Percentiles rank a stretch among this genome's conserved stretches.
These are phyloP conservation scores for Pteria penguin DNA, from an alignment of 2,888 invertebrate species.

Conservation along the genomic window DNA sequence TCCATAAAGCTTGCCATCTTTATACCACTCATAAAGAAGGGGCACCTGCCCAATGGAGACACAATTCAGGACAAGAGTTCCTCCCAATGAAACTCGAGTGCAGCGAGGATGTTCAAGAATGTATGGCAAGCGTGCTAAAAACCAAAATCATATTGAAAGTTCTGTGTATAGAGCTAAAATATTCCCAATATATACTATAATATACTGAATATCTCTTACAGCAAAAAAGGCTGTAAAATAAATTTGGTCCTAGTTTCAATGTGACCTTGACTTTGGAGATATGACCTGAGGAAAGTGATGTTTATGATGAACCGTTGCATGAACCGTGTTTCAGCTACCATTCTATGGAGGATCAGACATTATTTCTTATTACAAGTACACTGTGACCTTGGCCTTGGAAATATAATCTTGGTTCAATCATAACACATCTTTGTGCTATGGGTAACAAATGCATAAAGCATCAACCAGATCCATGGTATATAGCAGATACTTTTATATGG, in stretches of 20 bases:
- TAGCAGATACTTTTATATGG: too few species aligned
- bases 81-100: conserved; percentile 23
- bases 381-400: neutral
- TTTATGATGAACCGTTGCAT: too few species aligned
- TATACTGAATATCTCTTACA: too few species aligned
- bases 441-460: neutral
- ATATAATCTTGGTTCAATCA: neutral
- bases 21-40: conserved; percentile 39
- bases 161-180: too few species aligned
- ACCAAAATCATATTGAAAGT: too few species aligned
- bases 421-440: neutral
- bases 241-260: too few species aligned
- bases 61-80: conserved; percentile 41
- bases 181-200: too few species aligned
- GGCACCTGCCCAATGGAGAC: conserved; percentile 44
- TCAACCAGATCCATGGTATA: neutral
- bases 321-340: neutral
- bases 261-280: neutral
- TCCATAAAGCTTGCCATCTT: conserved; percentile 20
- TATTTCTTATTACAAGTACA: neutral
- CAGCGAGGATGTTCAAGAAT: conserved; percentile 44
- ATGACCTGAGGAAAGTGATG: too few species aligned
- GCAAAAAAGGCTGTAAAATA: too few species aligned
- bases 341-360: neutral
- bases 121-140: conserved; percentile 40